Percentiles rank a stretch among this genome's conserved stretches.
Evolutionary conservation across 1,140 invertebrate species (phyloP).

Genomic region (Eumaeus atala): DNA sequence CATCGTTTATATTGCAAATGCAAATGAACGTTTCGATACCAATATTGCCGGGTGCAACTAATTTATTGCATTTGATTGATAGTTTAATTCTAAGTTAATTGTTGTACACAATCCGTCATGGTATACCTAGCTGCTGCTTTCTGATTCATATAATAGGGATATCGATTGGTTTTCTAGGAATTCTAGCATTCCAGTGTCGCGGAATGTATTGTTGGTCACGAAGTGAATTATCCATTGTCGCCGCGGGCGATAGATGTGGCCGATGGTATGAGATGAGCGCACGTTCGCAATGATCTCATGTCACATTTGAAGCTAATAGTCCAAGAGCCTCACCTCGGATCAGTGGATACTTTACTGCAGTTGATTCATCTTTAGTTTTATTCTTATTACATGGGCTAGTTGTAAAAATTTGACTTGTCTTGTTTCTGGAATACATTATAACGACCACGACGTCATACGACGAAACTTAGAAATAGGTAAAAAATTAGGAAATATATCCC

Average conservation of each 20-base stretch:
- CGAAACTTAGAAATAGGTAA: too few relatives aligned
- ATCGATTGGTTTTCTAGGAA: constrained; percentile 1
- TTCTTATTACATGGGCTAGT: too few relatives aligned
- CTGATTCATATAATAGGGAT: neutral
- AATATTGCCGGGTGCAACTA: too few relatives aligned
- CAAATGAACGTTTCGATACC: too few relatives aligned
- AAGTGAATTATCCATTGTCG: constrained; percentile 36
- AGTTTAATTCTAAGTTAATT: constrained; percentile 55
- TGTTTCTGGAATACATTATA: too few relatives aligned
- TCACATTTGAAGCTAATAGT: neutral
- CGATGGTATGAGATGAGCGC: neutral
- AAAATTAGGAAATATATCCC: too few relatives aligned
- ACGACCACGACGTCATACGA: too few relatives aligned
- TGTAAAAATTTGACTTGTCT: too few relatives aligned
- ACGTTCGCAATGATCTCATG: constrained; percentile 3
- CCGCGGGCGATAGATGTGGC: constrained; percentile 19
- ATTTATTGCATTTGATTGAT: constrained; percentile 52
- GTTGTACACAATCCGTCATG: constrained; percentile 26
- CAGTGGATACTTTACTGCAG: too few relatives aligned
- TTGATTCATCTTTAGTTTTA: too few relatives aligned
- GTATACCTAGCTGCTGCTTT: neutral
- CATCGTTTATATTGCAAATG: too few relatives aligned
- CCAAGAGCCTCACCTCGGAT: too few relatives aligned
- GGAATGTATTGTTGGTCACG: constrained; percentile 44
- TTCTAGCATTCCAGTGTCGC: constrained; percentile 5